These are phyloP conservation scores for Bombyx mandarina DNA, from an alignment of 1,140 invertebrate species.

Conservation along the genomic window DNA sequence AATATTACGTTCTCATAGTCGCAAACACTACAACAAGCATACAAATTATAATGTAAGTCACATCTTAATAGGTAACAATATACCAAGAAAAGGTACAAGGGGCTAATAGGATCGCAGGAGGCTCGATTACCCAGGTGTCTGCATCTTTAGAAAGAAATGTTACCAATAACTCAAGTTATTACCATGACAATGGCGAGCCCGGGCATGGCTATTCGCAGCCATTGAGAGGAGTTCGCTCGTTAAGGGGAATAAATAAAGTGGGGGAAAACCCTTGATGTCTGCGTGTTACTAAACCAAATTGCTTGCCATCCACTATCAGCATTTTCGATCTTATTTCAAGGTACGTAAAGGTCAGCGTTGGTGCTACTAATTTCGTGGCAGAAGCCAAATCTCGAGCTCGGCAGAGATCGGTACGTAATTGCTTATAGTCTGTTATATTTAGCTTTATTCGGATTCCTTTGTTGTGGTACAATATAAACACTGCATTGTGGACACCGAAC, in stretches of 20 bases:
- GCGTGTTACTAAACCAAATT: conserved; percentile 13
- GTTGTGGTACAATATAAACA: no score
- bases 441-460: conserved; percentile 23
- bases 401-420: conserved; percentile 26
- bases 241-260: conserved; percentile 31
- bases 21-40: no score
- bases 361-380: background rate
- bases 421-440: conserved; percentile 33
- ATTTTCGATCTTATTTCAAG: background rate
- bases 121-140: conserved; percentile 4
- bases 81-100: no score
- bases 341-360: no score
- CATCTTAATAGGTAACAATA: no score
- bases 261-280: conserved; percentile 18
- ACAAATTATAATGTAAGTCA: no score
- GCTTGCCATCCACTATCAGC: background rate
- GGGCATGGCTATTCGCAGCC: background rate
- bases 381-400: conserved; percentile 14
- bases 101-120: background rate
- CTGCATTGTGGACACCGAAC: no score
- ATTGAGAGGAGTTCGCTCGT: conserved; percentile 16
- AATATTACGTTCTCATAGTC: no score
- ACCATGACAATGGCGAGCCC: conserved; percentile 3
- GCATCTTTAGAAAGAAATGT: conserved; percentile 7
- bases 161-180: conserved; percentile 6